Conservation (phyloP, 2,797 vertebrate genomes). For the Echiichthys vipera region DNA sequence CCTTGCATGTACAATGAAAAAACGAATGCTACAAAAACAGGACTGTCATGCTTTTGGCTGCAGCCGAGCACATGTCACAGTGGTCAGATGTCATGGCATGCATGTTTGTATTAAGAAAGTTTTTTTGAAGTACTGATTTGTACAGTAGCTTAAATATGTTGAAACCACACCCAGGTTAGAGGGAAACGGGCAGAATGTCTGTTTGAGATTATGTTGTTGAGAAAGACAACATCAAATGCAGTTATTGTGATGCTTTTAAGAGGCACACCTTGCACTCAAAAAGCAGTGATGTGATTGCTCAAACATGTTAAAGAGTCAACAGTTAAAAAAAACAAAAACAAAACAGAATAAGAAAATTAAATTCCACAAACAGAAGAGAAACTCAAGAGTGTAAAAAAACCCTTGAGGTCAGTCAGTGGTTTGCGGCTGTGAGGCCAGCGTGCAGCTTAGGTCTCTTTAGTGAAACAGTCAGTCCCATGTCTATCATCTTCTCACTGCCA, state of each 20-base stretch:
- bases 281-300: neutral
- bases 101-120: constrained; percentile 5
- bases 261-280: neutral
- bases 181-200: neutral
- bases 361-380: constrained; percentile 1
- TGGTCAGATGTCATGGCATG: constrained; percentile 55
- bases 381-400: constrained; percentile 15
- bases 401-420: constrained; percentile 38
- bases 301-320: constrained; percentile 18
- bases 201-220: neutral
- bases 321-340: neutral
- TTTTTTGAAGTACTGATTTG: constrained; percentile 9
- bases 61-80: constrained; percentile 60
- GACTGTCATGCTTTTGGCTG: constrained; percentile 28
- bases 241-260: neutral
- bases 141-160: constrained; percentile 9
- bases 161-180: constrained; percentile 16
- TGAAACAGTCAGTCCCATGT: constrained; percentile 57
- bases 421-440: constrained; percentile 3
- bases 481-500: constrained; percentile 32
- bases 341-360: constrained; percentile 13
- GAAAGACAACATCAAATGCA: neutral
- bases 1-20: constrained; percentile 15
- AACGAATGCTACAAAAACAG: constrained; percentile 49
- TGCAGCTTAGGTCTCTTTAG: constrained; percentile 20